These are phyloP conservation scores for Leptatherina wallacei DNA, from an alignment of 2,797 vertebrate genomes.

Conservation along the genomic window DNA sequence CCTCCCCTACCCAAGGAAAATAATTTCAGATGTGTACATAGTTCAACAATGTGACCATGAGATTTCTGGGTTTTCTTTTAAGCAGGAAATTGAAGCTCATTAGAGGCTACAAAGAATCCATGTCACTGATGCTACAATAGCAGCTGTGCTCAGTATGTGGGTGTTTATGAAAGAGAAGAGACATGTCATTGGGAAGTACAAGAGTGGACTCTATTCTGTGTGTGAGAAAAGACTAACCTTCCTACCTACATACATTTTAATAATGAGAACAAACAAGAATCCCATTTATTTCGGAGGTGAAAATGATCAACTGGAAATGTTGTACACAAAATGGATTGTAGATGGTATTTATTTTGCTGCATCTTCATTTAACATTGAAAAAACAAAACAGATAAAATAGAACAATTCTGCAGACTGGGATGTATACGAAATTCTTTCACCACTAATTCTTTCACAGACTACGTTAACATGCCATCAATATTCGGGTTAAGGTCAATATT, in stretches of 20 bases:
- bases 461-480: too few species aligned
- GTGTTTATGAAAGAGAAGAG: not conserved
- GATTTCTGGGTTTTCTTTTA: not conserved
- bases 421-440: constrained; percentile 10
- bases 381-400: constrained; percentile 13
- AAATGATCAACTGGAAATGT: not conserved
- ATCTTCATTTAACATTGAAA: not conserved
- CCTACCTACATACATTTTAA: not conserved
- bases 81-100: constrained; percentile 1
- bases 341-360: not conserved
- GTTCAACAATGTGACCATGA: constrained; percentile 8
- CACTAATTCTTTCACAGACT: constrained; percentile 14
- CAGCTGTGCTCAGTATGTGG: not conserved
- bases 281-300: not conserved
- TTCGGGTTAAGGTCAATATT: too few species aligned
- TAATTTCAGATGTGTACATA: too few species aligned
- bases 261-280: not conserved
- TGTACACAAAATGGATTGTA: not conserved
- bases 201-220: not conserved
- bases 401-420: constrained; percentile 12
- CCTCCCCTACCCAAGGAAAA: too few species aligned
- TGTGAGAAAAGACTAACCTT: not conserved
- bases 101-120: not conserved
- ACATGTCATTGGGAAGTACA: not conserved
- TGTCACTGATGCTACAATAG: not conserved